Evolutionary conservation across 2,888 invertebrate genomes (phyloP).

Genomic region (Orchesella flavescens): DNA sequence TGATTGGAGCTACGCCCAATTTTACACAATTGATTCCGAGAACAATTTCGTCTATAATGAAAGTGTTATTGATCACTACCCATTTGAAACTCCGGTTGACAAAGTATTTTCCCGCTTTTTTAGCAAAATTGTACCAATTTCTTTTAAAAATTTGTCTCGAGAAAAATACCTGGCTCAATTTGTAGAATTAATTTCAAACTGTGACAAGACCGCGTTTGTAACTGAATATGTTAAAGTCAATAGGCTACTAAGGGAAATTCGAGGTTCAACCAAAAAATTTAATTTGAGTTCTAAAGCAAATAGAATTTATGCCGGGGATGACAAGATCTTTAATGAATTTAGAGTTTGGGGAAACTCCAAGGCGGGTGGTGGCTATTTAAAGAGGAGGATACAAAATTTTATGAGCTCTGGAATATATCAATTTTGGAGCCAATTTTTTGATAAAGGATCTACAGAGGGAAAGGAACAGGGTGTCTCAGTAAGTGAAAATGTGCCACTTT

Average conservation of each 20-base stretch:
- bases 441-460: not conserved
- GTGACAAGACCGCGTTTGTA: slow-evolving; percentile 9
- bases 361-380: not conserved
- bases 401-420: slow-evolving; percentile 1
- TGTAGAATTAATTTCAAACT: no score
- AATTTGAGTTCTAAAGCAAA: no score
- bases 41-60: not conserved
- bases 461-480: no score
- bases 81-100: not conserved
- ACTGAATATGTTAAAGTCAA: no score
- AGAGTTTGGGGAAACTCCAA: not conserved
- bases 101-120: not conserved
- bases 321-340: not conserved
- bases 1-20: not conserved
- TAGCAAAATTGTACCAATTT: not conserved
- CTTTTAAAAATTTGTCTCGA: no score
- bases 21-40: not conserved
- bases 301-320: not conserved
- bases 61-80: not conserved
- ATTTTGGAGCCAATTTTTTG: slow-evolving; percentile 7
- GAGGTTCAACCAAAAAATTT: not conserved
- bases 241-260: not conserved
- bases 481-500: not conserved
- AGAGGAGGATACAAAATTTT: not conserved
- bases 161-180: no score